Conservation (phyloP, 1,140 invertebrate genomes). For the Mylabris phalerata region DNA sequence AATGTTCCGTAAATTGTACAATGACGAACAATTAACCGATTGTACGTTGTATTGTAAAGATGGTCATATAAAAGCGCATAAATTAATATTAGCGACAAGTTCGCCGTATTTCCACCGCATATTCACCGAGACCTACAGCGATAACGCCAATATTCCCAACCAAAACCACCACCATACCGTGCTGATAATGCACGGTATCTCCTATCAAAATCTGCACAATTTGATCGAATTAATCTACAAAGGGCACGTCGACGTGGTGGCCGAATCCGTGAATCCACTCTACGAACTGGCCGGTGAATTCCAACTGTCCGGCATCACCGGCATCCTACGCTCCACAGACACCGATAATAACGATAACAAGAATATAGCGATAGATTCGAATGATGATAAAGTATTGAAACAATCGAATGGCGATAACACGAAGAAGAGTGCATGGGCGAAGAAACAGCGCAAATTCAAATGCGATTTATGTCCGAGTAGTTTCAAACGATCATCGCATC, state of each 20-base stretch:
- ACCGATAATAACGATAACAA: too few relatives aligned
- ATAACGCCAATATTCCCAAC: not conserved
- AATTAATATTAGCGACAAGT: constrained; percentile 64
- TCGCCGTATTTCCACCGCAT: constrained; percentile 64
- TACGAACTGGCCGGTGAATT: constrained; percentile 30
- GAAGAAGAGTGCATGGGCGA: constrained; percentile 19
- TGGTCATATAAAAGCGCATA: constrained; percentile 60
- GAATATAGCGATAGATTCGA: constrained; percentile 1
- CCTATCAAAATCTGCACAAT: constrained; percentile 22
- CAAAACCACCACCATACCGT: constrained; percentile 16
- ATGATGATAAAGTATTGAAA: constrained; percentile 8
- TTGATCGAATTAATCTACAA: constrained; percentile 35
- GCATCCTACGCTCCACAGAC: constrained; percentile 2
- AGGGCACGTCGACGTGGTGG: constrained; percentile 29
- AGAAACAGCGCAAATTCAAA: constrained; percentile 34
- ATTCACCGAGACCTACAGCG: constrained; percentile 32
- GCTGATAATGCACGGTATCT: constrained; percentile 28
- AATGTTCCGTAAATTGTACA: constrained; percentile 62
- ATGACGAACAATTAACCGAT: constrained; percentile 60
- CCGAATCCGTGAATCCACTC: constrained; percentile 21
- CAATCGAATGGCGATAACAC: not conserved
- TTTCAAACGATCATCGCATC: constrained; percentile 60
- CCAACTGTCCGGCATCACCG: constrained; percentile 27
- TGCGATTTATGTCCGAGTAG: constrained; percentile 38
- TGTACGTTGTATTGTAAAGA: constrained; percentile 58